phyloP scores from a whole-genome alignment of 2,113 vertebrate genomes.

The Motacilla tschutschensis region DNA sequence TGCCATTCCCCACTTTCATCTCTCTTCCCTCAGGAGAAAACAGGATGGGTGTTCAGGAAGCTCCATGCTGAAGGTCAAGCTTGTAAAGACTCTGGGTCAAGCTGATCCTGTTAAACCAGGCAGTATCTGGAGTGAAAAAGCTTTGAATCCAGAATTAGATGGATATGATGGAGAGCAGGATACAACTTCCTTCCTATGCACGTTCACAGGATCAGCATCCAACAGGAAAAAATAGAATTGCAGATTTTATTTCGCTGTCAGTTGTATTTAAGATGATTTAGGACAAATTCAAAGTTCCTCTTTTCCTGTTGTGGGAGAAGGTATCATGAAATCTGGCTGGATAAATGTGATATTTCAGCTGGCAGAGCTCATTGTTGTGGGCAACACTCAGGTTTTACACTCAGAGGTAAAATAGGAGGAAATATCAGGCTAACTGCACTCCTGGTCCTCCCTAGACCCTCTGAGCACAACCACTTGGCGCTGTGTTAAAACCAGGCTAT shows the following conservation, averaged over 20 bases:
- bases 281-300: background rate
- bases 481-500: background rate
- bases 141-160: conserved; percentile 36
- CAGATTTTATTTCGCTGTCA: background rate
- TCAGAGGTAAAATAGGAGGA: background rate
- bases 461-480: background rate
- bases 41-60: conserved; percentile 47
- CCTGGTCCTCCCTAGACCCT: background rate
- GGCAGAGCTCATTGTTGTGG: background rate
- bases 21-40: conserved; percentile 12
- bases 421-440: background rate
- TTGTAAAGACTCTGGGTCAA: conserved; percentile 48
- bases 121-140: conserved; percentile 6
- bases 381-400: background rate
- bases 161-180: background rate
- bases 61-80: conserved; percentile 10
- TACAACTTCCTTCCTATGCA: background rate
- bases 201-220: background rate
- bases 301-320: background rate
- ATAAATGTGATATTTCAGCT: background rate
- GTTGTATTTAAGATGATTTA: background rate
- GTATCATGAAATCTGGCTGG: background rate
- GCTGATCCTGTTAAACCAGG: conserved; percentile 3
- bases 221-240: conserved; percentile 6
- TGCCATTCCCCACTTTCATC: conserved; percentile 42